Evolutionary conservation across 1,140 invertebrate genomes (phyloP), one percentile per base, ranked within the genome.

Genomic region (Trypoxylus dichotomus): DNA sequence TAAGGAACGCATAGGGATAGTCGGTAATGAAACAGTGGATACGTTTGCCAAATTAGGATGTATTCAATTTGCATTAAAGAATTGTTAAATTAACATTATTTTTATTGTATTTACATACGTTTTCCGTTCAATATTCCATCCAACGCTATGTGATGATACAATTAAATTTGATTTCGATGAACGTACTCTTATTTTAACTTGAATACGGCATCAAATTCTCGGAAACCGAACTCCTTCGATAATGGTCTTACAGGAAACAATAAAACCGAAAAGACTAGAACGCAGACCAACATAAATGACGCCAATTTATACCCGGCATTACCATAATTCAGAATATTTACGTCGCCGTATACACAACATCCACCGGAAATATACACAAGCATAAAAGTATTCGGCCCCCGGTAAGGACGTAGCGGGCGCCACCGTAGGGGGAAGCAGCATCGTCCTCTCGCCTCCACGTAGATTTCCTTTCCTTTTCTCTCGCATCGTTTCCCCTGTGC

Each of bases 311-410:
- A 5, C 3, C 60, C 13, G 24, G 24, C 25, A 68, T 68, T 68
- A 68, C 60, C 60, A 68, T 68, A 68, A 68, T 68, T 68, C 24
- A 13, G 60, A 29, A 68, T 68, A 68, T 68, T 68, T 68, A 68
- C 24, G 60, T 24, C 10, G 21, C 27, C 24, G 60, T 24, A 29
- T 24, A 54, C 15, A 37, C 32, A 37, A 37, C 32, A 37, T 37
- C 32, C 32, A 37, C 32, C 5, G 32, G 7, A 58, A 58, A 58
- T 58, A 58, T 21, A 58, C 47, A 21, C 15, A 13, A 21, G 15
- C 47, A 21, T 58, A 58, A 58, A 58, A 58, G 13, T 58, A 58
- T 58, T 58, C 13, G 7, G 47, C 47, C 21, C 15, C 21, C 47
- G 15, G 13, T 5, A 13, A 58, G 7, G 47, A 19, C 47, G 47